Evolutionary conservation across 2,888 invertebrate species (phyloP), one percentile per base, ranked within the genome.

Genomic region (Malthinus flaveolus): DNA sequence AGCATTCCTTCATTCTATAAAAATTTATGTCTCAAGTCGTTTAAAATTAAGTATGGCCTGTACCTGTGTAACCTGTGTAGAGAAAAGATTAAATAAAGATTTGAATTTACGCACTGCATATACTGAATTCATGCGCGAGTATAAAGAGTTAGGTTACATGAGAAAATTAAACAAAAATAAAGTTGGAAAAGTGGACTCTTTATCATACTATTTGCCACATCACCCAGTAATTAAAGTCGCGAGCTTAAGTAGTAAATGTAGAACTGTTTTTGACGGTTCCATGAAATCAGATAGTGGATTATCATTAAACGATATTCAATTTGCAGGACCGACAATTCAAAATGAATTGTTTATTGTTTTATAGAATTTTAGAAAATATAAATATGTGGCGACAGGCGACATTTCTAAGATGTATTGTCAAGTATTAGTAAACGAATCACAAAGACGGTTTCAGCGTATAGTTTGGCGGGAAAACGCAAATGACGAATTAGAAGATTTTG

Each of bases 201-300:
- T n/a, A n/a, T n/a, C n/a, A n/a, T 67, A 54, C 49, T 64, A 56
- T 49, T 42, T 65, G 23, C 64, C 68, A 9, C 68, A 68, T 54
- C 65, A 67, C 44, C 53, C 48, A 1, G 58, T 65, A 4, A 10
- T 61, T 10, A 63, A 62, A 47, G 42, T 48, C 2, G 23, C n/a
- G 1, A 55, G 59, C 12, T 8, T 48, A 7, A 62, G 61, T 1
- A 66, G 62, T 4, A 65, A 65, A 42, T 37, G 61, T 33, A 39
- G 63, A 1, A 65, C 65, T 1, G 67, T 67, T 11, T 67, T 66
- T 56, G 65, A 66, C 42, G 65, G 46, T 1, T 63, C 63, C 6
- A 48, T 46, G n/a, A 53, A 51, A 46, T 52, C 67, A 1, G 37
- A 23, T 3, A 47, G 49, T 9, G 60, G 62, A 4, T 7, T 51